Base-by-base conservation (phyloP, 2,113 vertebrate genomes). In the Vulpes vulpes region DNA sequence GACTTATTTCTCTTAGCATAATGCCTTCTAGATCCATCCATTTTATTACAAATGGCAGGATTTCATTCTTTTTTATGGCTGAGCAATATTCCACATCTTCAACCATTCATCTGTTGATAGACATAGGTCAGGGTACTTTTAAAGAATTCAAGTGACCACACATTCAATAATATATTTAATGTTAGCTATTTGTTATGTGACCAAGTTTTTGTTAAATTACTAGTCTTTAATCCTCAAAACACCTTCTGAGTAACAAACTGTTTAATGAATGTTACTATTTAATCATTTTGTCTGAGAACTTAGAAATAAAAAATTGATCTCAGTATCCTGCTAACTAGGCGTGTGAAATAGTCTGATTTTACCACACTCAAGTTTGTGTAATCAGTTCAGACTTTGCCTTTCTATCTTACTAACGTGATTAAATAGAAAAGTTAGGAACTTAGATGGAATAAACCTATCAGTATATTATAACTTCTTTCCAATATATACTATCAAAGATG, bases 271-370 rank as follows among this genome's bases (percentile, higher is more conserved):
- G 67, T 79, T 91, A 55, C 19, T 91, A 23, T 80, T 89, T 73
- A 91, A 30, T 80, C 17, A 35, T 96, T 96, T 91, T 65, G 32
- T 53, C 19, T 91, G n/a, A 91, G 57, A 91, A 91, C 17, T 65
- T 84, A 85, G 76, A 65, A 96, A 89, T 22, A 20, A 89, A 71
- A 91, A 94, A 62, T 65, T 80, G 87, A 65, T 81, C 57, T 87
- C 51, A 79, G 32, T 32, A 60, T 71, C 35, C 65, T 95, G 32
- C 16, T 89, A 78, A 82, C 8, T 69, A 81, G 55, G n/a, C 17
- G 22, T 67, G 23, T 91, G n/a, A 86, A 90, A 79, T 91, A 87
- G 22, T 93, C 74, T 60, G 55, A 32, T 65, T 86, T 86, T 88
- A 94, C 30, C 65, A 62, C 27, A 32, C 25, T 88, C 4, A 22